phyloP scores from a whole-genome alignment of 2,797 vertebrate species.

The Intellagama lesueurii region DNA sequence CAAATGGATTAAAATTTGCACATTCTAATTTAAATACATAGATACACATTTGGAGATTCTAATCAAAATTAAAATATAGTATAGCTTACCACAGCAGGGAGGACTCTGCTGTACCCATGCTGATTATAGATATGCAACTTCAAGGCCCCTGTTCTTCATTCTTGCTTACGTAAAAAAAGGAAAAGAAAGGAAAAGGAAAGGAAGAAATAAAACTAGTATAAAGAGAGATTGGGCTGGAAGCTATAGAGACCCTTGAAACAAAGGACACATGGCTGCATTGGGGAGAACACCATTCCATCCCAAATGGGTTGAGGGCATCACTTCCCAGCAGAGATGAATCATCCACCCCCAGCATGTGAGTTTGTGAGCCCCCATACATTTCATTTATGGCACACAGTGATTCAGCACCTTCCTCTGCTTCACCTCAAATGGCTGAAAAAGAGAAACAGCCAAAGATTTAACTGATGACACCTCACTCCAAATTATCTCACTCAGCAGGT shows the following conservation, averaged over 20 bases:
- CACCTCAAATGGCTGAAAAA: neutral
- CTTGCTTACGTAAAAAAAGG: neutral
- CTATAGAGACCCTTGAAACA: neutral
- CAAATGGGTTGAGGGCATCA: neutral
- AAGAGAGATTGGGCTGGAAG: neutral
- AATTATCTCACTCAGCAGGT: neutral
- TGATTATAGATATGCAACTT: neutral
- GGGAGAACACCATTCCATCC: neutral
- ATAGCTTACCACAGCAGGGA: neutral
- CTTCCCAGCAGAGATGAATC: neutral
- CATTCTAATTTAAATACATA: no score
- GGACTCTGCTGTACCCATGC: neutral
- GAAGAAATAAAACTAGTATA: neutral
- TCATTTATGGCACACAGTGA: neutral
- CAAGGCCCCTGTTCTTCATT: neutral
- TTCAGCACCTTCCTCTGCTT: neutral
- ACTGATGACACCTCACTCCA: neutral
- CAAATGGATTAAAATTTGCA: no score
- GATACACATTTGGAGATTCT: no score
- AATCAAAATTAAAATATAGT: neutral
- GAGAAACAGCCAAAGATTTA: neutral
- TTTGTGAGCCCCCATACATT: neutral
- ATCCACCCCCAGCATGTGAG: neutral
- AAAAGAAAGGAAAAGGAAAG: no score
- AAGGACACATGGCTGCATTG: neutral